Percentiles rank a stretch among this genome's conserved stretches.
These are phyloP conservation scores for Lycaena phlaeas DNA, from an alignment of 2,888 invertebrate species.

Conservation along the genomic window DNA sequence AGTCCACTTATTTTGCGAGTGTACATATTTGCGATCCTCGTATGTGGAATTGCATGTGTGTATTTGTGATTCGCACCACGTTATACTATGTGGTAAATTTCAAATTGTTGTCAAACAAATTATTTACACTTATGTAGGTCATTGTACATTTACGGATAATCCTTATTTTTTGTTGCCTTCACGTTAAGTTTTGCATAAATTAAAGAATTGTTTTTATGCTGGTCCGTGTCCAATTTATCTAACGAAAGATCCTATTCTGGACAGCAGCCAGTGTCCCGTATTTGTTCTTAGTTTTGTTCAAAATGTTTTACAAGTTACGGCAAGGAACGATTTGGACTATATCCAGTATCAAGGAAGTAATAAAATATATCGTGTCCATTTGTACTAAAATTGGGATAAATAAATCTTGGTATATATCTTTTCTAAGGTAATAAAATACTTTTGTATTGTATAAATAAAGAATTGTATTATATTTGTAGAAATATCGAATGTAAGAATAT, in stretches of 20 bases:
- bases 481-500: too few relatives aligned
- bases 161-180: not conserved
- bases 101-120: not conserved
- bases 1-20: not conserved
- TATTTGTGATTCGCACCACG: constrained; percentile 2
- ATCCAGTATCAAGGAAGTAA: too few relatives aligned
- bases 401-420: too few relatives aligned
- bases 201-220: not conserved
- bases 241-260: not conserved
- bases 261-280: not conserved
- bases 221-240: constrained; percentile 1
- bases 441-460: too few relatives aligned
- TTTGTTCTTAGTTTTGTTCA: too few relatives aligned
- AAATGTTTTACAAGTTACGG: too few relatives aligned
- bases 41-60: constrained; percentile 4
- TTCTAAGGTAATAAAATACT: too few relatives aligned
- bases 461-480: too few relatives aligned
- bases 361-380: too few relatives aligned
- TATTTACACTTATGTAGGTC: constrained; percentile 6
- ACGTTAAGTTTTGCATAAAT: not conserved
- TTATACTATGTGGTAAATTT: constrained; percentile 4
- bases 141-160: not conserved
- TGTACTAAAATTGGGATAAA: too few relatives aligned
- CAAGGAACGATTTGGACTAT: too few relatives aligned
- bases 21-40: not conserved